Base-by-base conservation (phyloP, 2,888 invertebrate genomes). In the Amphipyra tragopoginis region DNA sequence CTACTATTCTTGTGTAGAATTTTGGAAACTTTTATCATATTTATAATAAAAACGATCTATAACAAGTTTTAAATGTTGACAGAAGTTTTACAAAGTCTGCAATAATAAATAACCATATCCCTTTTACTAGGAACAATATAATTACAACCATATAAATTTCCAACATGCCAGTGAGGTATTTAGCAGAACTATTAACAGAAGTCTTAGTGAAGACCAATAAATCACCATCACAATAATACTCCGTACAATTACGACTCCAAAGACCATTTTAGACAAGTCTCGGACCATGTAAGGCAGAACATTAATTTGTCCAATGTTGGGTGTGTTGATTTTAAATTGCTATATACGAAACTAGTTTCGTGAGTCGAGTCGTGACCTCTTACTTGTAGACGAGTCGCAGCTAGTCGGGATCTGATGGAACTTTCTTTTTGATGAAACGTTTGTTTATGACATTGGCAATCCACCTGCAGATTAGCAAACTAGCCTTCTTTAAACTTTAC, bases 341-440 rank as follows among this genome's bases (percentile, higher is more conserved):
- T 72, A 75, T 75, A 77, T 68, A 76, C 63, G 71, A 82, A 88
- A 88, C 87, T 80, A 78, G 88, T 87, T 87, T 82, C 58, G 72
- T 73, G 70, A 68, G 66, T 72, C 70, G 45, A 59, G 60, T 75
- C 77, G 83, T 87, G 88, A 88, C 88, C 88, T 85, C 83, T 86
- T 84, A 82, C 72, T 80, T 74, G 61, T 74, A 72, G 67, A 81
- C 83, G 72, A 81, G 86, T 83, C 82, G 80, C 79, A 75, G 84
- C 86, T 78, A 68, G 86, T 81, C 74, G 72, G 72, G 75, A 75
- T 76, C 68, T 67, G 44, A 72, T 67, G 64, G 72, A 75, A 84
- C 86, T 88, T 88, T 88, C 86, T 85, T 86, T 85, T 86, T 79
- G 59, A 75, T 71, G 49, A 62, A 73, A 64, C 61, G 21, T 57